Evolutionary conservation across 2,888 invertebrate genomes (phyloP), one percentile per base, ranked within the genome.

Genomic region (Drosophila subquinaria): DNA sequence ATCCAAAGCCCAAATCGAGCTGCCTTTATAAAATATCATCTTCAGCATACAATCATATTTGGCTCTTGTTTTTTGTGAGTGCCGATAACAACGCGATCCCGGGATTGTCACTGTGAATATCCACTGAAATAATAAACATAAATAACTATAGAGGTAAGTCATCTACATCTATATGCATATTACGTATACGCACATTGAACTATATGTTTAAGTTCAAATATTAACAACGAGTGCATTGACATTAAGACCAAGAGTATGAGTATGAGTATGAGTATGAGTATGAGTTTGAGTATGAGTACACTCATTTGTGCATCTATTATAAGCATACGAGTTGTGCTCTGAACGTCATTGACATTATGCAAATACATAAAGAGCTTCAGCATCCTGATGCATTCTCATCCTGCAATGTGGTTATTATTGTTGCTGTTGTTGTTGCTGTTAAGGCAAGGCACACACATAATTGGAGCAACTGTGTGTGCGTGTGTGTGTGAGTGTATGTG

Each of bases 261-360:
- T 38, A 23, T 40, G n/a, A 17, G 42, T 42, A 2, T 42, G 42
- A 17, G 42, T 42, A 0, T 40, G 35, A 52, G 11, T 38, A 23
- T 40, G n/a, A 17, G 42, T 42, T 4, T 42, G 42, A 17, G 42
- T 42, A 0, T 40, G 35, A 52, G 61, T 50, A 53, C 15, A 43
- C 69, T 50, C 55, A 47, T 52, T 53, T 50, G 48, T 60, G 60
- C 57, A 51, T 43, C 15, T 57, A 61, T 71, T 64, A 79, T 33
- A 47, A 60, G 68, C 71, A 45, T 52, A 60, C 51, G 62, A 59
- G 45, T 62, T 56, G 65, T 56, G 65, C 61, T 51, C 53, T 38
- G 63, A 65, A 69, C 59, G 59, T 79, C 79, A 78, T 56, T 69
- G 63, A 65, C 77, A 72, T 83, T 83, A 88, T 83, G 88, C 82